Evolutionary conservation across 2,113 vertebrate genomes (phyloP), one percentile per base, ranked within the genome.

Genomic region (Taxidea taxus): DNA sequence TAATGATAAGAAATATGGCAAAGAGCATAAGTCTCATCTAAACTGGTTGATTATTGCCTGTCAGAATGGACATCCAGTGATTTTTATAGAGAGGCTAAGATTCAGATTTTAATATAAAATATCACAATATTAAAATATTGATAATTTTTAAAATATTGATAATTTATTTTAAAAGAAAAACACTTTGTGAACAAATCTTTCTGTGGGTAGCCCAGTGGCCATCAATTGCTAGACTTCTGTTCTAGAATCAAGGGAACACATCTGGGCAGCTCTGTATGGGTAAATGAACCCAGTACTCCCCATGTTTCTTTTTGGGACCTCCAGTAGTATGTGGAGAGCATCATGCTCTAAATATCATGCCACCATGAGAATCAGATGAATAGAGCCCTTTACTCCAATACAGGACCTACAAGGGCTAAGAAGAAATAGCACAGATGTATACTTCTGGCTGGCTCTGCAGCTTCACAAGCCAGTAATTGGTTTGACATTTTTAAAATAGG

Each of bases 401-500:
- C 13, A 23, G 47, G 72, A 42, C 18, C 2, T 74, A 12, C 49
- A 4, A 27, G 47, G 20, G 56, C 49, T 37, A 81, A 90, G 34
- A 90, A 75, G 80, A 82, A n/a, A 88, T 0, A 49, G 42, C 66
- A 54, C 58, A 85, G 39, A n/a, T 94, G 27, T 70, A 47, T 4
- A 39, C 51, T 60, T 44, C 25, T 72, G 49, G 56, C 49, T 75
- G 80, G 27, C 31, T 64, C 34, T 56, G 60, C 42, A 72, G 37
- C 58, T 66, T 93, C n/a, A 18, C 54, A 94, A 70, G 56, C 31
- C 49, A 31, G 44, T 70, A 96, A 83, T 44, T 90, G 96, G 49
- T 47, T 87, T 92, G 74, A 94, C 54, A 84, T 95, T 91, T 97
- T 95, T 56, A 84, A 82, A 97, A 92, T 64, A 92, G 39, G 13